Evolutionary conservation across 2,113 vertebrate species (phyloP), one percentile per base, ranked within the genome.

Genomic region (Natator depressus): DNA sequence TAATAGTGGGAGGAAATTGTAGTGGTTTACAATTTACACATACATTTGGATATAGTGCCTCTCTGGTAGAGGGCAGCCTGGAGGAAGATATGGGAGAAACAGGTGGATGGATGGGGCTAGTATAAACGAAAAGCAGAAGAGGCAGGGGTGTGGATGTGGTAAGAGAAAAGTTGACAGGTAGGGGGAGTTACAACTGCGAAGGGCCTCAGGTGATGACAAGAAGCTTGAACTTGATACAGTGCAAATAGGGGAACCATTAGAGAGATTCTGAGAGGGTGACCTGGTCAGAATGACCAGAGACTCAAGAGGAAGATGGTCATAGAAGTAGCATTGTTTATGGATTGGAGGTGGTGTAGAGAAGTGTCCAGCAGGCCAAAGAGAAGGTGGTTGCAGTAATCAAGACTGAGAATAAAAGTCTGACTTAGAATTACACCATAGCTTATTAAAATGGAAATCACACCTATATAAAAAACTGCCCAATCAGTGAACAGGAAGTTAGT

Each of bases 101-200:
- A 86, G 82, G 25, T 59, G 3, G 1, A 55, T 85, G n/a, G 51
- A 9, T 89, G 59, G 59, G 76, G 85, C 25, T 49, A 51, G 55
- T 1, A 0, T 59, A 79, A 88, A 25, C 55, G 49, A 78, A 90
- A 84, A 82, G 65, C 54, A 29, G 53, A 84, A 80, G 88, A 91
- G 89, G 54, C 69, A 54, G 80, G 31, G 55, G 24, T 4, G 50
- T 90, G 83, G 38, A 49, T 3, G 6, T 38, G 75, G 51, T 49
- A 95, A 94, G 89, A 96, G 95, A 95, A 83, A 84, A 91, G 31
- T 49, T 84, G 49, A 59, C 80, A 54, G 59, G 89, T 35, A 42
- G 76, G 91, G 62, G 79, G 87, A 51, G 82, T 89, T 93, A 85
- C 84, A 94, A 82, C 69, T 94, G 78, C 90, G 86, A 78, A 65